Base-by-base conservation (phyloP, 2,797 vertebrate genomes). In the Rhinophrynus dorsalis region DNA sequence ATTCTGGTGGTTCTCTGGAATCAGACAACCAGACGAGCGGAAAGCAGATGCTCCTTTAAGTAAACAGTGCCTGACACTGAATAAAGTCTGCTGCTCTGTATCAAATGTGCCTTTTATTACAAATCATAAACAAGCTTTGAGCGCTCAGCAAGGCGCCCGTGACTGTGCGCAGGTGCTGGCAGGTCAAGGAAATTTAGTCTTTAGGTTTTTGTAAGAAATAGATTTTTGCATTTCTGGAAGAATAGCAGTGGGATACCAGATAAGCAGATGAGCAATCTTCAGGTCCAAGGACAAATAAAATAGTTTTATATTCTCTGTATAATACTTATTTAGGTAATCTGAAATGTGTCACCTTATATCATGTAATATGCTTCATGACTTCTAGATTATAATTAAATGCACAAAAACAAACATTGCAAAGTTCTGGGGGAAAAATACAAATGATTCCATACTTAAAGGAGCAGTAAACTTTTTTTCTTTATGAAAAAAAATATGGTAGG, bases 31-130 rank as follows among this genome's bases (percentile, higher is more conserved):
- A 42, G 23, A 50, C 20, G 9, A 13, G 12, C 10, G 4, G 8
- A 37, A 12, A 52, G n/a, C 35, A 58, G 55, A 58, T 21, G 12
- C 11, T 38, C 37, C 33, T 12, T 38, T 24, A 26, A 23, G 38
- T 59, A 59, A 59, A 59, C 24, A 59, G n/a, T 38, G 10, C 12
- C 15, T 44, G 12, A 44, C 37, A 26, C 37, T 40, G n/a, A 26
- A 27, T n/a, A 52, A 15, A 27, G n/a, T 15, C 38, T 42, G 24
- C 37, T 42, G 56, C 13, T 58, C 24, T 59, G 13, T 44, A 44
- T 42, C 56, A 42, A 44, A 26, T 18, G 9, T 20, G 15, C 23
- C 23, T 59, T 44, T 59, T 38, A 57, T 57, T 33, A 57, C 11
- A 40, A 40, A 40, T 15, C 50, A 8, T 54, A 32, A 51, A 51